Evolutionary conservation across 2,113 vertebrate species (phyloP).

Genomic region (Lepus timidus): DNA sequence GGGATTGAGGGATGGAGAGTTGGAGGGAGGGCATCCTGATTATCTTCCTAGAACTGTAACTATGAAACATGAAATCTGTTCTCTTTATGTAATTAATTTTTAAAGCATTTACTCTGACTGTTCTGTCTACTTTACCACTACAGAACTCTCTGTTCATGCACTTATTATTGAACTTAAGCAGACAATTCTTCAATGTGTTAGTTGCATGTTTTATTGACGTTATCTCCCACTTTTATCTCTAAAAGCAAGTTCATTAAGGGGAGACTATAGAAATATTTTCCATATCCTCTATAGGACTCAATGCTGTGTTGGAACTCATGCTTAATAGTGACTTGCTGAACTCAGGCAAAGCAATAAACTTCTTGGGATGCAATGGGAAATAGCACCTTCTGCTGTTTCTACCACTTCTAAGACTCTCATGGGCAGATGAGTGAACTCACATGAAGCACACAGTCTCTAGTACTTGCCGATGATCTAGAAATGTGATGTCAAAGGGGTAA

Average conservation of each 20-base stretch:
- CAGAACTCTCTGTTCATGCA: neutral
- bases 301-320: slow-evolving; percentile 5
- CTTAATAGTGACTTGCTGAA: slow-evolving; percentile 40
- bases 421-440: slow-evolving; percentile 22
- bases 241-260: slow-evolving; percentile 47
- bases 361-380: neutral
- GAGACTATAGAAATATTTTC: slow-evolving; percentile 57
- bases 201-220: slow-evolving; percentile 32
- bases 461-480: slow-evolving; percentile 30
- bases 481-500: slow-evolving; percentile 51
- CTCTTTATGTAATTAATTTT: too few relatives aligned
- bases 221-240: neutral
- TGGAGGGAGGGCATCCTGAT: too few relatives aligned
- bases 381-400: slow-evolving; percentile 20
- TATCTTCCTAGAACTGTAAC: too few relatives aligned
- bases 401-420: neutral
- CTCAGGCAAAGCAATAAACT: slow-evolving; percentile 32
- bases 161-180: neutral
- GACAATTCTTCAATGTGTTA: neutral
- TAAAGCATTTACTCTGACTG: neutral
- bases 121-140: neutral
- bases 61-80: too few relatives aligned
- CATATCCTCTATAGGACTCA: neutral
- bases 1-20: too few relatives aligned
- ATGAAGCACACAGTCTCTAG: neutral